Evolutionary conservation across 2,797 vertebrate species (phyloP).

Genomic region (Odontamblyopus lacepedii): DNA sequence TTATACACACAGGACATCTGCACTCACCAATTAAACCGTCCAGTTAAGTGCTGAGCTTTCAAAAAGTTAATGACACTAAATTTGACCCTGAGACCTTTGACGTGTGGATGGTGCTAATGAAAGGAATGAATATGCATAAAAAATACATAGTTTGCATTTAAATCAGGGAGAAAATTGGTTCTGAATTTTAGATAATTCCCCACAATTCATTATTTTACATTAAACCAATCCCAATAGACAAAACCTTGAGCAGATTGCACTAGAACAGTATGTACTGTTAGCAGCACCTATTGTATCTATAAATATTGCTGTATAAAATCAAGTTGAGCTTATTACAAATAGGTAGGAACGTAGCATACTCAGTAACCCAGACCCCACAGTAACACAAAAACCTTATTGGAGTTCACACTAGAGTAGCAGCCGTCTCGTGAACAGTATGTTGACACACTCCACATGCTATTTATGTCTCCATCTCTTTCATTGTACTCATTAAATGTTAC

Average conservation of each 20-base stretch:
- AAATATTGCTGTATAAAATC: no score
- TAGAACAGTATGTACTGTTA: neutral
- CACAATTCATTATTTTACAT: neutral
- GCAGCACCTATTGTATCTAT: neutral
- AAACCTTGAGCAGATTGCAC: neutral
- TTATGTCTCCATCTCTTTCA: constrained; percentile 13
- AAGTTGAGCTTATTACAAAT: no score
- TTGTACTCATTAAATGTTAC: constrained; percentile 71
- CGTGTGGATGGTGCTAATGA: constrained; percentile 9
- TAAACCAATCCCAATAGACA: neutral
- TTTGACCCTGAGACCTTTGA: constrained; percentile 16
- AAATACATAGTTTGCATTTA: neutral
- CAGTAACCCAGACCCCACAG: neutral
- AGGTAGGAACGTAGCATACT: neutral
- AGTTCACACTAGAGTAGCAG: neutral
- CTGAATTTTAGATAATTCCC: constrained; percentile 23
- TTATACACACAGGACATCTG: neutral
- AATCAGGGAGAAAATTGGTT: neutral
- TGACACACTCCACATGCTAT: neutral
- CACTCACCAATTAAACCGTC: constrained; percentile 21
- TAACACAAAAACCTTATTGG: neutral
- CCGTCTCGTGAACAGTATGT: neutral
- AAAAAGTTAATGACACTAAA: constrained; percentile 17
- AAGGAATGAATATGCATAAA: constrained; percentile 16
- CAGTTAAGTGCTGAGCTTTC: constrained; percentile 13